These are phyloP conservation scores for Pelmatolapia mariae DNA, from an alignment of 2,113 vertebrate genomes.

Conservation along the genomic window DNA sequence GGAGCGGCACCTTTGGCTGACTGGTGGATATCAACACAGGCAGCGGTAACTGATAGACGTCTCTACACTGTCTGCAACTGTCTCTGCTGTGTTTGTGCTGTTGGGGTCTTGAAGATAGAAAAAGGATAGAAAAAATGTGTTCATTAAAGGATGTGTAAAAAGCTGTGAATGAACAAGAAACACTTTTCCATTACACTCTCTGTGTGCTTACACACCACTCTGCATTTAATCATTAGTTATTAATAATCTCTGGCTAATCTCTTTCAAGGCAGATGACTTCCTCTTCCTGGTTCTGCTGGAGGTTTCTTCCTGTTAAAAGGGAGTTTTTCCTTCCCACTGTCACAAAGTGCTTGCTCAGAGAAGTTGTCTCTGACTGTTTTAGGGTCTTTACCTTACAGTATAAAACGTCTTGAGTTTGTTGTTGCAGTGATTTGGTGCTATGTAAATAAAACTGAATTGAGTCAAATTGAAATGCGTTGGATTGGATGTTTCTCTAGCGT, in stretches of 20 bases:
- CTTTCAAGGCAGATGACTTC: neutral
- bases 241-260: neutral
- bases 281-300: no score
- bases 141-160: neutral
- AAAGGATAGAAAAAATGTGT: neutral
- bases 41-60: neutral
- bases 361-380: neutral
- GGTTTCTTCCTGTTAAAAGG: neutral
- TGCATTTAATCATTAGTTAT: neutral
- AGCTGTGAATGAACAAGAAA: neutral
- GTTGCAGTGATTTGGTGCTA: neutral
- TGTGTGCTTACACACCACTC: neutral
- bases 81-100: neutral
- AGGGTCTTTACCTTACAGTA: neutral
- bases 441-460: neutral
- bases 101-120: neutral
- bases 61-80: neutral
- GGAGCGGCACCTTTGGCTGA: neutral
- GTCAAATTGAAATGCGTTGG: neutral
- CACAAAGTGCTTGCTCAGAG: neutral
- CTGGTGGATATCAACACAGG: neutral
- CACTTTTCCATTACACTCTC: neutral
- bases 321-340: neutral
- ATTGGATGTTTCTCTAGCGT: neutral
- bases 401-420: neutral